Conservation (phyloP, 2,888 invertebrate species). For the Quadriops clusia region DNA sequence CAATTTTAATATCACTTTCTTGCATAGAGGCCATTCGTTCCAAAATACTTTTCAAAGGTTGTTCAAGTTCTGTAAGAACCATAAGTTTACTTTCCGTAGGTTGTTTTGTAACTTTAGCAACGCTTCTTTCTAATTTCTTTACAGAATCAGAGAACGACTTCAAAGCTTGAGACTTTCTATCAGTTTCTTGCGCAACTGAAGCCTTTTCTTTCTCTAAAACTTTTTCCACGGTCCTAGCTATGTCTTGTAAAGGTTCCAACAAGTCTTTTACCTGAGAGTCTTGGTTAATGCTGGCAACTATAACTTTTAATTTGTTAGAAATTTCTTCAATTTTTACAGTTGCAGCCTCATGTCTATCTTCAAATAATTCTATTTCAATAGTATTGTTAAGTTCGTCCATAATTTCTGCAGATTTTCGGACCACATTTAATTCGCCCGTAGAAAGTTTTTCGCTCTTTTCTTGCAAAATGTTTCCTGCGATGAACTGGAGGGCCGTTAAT, state of each 20-base stretch:
- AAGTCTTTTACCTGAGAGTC: slow-evolving; percentile 33
- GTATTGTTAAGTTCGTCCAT: slow-evolving; percentile 25
- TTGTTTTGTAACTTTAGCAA: slow-evolving; percentile 16
- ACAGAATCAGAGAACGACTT: slow-evolving; percentile 15
- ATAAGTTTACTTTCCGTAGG: slow-evolving; percentile 16
- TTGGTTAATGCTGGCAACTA: slow-evolving; percentile 30
- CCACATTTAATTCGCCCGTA: slow-evolving; percentile 26
- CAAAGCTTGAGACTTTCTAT: slow-evolving; percentile 9
- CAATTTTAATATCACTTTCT: slow-evolving; percentile 14
- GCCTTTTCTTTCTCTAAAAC: slow-evolving; percentile 21
- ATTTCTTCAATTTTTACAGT: slow-evolving; percentile 13
- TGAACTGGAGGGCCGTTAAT: slow-evolving; percentile 30
- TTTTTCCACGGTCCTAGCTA: slow-evolving; percentile 26
- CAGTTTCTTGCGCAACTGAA: slow-evolving; percentile 9
- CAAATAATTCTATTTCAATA: slow-evolving; percentile 15
- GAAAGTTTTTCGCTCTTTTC: slow-evolving; percentile 28
- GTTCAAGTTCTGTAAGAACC: slow-evolving; percentile 25
- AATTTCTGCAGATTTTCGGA: slow-evolving; percentile 25
- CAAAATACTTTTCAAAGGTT: slow-evolving; percentile 25
- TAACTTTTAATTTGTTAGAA: slow-evolving; percentile 15
- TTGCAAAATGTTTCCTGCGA: slow-evolving; percentile 27
- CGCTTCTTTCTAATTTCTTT: slow-evolving; percentile 18
- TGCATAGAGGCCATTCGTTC: slow-evolving; percentile 15
- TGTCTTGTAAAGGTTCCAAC: slow-evolving; percentile 33
- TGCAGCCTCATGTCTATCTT: slow-evolving; percentile 8